A percentile compares a stretch with the other conserved stretches of the same genome.
These are phyloP conservation scores for Chondrosia reniformis DNA, from an alignment of 37 sponge, comb jelly and placozoan genomes.

Conservation along the genomic window DNA sequence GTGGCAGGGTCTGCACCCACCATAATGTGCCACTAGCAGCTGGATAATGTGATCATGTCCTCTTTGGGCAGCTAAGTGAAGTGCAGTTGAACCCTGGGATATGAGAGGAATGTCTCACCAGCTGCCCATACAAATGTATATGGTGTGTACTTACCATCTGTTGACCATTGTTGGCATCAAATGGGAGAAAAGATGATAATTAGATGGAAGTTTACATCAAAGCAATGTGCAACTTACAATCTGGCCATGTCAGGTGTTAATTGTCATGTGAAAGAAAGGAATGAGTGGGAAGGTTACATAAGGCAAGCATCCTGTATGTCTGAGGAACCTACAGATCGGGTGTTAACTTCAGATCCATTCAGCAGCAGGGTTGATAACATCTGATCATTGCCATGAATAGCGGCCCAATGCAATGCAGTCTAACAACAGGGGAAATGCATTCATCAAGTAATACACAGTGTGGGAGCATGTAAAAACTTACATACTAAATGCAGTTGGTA, in stretches of 20 bases:
- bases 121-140: background rate
- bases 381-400: slow-evolving; percentile 62
- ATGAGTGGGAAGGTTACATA: background rate
- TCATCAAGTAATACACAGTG: too few relatives aligned
- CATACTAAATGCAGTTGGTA: background rate
- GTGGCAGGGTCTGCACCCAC: slow-evolving; percentile 20
- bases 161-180: background rate
- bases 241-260: background rate
- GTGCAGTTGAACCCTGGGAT: slow-evolving; percentile 64
- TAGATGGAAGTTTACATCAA: background rate
- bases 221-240: background rate
- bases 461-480: background rate
- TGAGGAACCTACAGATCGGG: slow-evolving; percentile 59
- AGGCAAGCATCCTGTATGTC: background rate
- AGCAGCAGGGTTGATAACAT: slow-evolving; percentile 53
- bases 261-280: background rate
- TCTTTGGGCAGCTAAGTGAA: slow-evolving; percentile 63
- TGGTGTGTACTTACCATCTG: slow-evolving; percentile 29
- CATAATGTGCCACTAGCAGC: slow-evolving; percentile 36
- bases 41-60: slow-evolving; percentile 67
- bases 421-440: slow-evolving; percentile 24
- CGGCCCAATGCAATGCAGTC: slow-evolving; percentile 89
- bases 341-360: slow-evolving; percentile 49
- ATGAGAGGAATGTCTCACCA: background rate
- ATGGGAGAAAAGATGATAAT: background rate